Conservation (phyloP, 2,797 vertebrate genomes). For the Pipistrellus pipistrellus region DNA sequence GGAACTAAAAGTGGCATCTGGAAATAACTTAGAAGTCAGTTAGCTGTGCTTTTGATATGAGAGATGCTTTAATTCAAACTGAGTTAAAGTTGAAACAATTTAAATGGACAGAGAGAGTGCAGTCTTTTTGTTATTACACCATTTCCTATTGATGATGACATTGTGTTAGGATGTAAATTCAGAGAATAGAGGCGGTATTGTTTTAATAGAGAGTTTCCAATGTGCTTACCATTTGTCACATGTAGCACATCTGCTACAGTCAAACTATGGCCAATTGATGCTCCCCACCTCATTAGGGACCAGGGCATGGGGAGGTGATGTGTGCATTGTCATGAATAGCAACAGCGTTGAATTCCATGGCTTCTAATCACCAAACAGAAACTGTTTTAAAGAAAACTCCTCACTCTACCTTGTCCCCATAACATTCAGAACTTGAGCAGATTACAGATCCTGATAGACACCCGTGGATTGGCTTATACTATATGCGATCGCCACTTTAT, state of each 20-base stretch:
- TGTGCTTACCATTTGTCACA: constrained; percentile 68
- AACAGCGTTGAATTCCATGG: constrained; percentile 10
- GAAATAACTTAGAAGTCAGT: constrained; percentile 56
- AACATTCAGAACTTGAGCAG: neutral
- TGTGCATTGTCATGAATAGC: neutral
- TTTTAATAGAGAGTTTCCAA: constrained; percentile 60
- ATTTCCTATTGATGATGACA: constrained; percentile 62
- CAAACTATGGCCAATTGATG: constrained; percentile 70
- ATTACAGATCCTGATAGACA: neutral
- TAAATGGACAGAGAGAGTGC: constrained; percentile 22
- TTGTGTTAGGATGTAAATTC: constrained; percentile 44
- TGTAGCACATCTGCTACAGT: constrained; percentile 65
- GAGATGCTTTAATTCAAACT: constrained; percentile 55
- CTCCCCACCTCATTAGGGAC: constrained; percentile 42
- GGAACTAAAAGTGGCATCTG: constrained; percentile 53
- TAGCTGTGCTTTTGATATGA: neutral
- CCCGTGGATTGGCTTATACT: neutral
- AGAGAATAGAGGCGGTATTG: constrained; percentile 53
- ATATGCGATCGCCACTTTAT: neutral
- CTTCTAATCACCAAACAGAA: neutral
- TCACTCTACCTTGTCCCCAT: neutral
- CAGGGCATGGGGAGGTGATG: neutral
- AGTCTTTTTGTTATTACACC: constrained; percentile 52
- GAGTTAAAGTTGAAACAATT: constrained; percentile 27
- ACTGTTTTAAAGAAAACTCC: constrained; percentile 20